Percentiles rank a stretch among this genome's conserved stretches.
phyloP scores from a whole-genome alignment of 2,888 invertebrate genomes.

The Petrophora chlorosata region DNA sequence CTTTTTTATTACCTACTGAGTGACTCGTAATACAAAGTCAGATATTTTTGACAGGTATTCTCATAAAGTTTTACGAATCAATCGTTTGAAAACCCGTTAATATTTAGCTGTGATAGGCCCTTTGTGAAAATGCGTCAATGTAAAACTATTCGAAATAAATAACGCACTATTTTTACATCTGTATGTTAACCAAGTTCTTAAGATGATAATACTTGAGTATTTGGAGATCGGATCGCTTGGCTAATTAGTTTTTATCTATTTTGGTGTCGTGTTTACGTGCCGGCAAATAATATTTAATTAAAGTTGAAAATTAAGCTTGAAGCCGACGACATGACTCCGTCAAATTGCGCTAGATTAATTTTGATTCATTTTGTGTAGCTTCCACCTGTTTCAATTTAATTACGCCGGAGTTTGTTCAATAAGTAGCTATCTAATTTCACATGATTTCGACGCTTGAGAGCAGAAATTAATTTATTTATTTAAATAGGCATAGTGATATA shows the following conservation, averaged over 20 bases:
- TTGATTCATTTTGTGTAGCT: constrained; percentile 74
- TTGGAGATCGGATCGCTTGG: constrained; percentile 16
- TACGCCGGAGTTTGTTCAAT: constrained; percentile 65
- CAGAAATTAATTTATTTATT: constrained; percentile 68
- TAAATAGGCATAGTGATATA: constrained; percentile 13
- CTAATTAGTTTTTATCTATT: constrained; percentile 39
- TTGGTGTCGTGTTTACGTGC: constrained; percentile 41
- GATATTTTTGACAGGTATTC: constrained; percentile 31
- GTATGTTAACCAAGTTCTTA: background rate
- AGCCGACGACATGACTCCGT: constrained; percentile 59
- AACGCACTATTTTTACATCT: background rate
- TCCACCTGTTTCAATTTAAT: constrained; percentile 80
- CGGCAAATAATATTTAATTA: constrained; percentile 65
- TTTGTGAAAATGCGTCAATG: constrained; percentile 8
- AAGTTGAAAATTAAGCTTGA: constrained; percentile 60
- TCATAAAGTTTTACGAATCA: constrained; percentile 24
- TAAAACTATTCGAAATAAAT: background rate
- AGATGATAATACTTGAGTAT: background rate
- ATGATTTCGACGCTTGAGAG: constrained; percentile 54
- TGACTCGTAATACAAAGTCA: constrained; percentile 26
- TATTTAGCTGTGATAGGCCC: constrained; percentile 9
- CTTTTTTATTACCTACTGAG: constrained; percentile 38
- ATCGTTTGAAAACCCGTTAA: constrained; percentile 24
- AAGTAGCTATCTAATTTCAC: constrained; percentile 74
- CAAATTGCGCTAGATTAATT: constrained; percentile 77